Percentiles rank a stretch among this genome's conserved stretches.
Conservation (phyloP, 1,140 invertebrate species). For the Orchestia grillus region DNA sequence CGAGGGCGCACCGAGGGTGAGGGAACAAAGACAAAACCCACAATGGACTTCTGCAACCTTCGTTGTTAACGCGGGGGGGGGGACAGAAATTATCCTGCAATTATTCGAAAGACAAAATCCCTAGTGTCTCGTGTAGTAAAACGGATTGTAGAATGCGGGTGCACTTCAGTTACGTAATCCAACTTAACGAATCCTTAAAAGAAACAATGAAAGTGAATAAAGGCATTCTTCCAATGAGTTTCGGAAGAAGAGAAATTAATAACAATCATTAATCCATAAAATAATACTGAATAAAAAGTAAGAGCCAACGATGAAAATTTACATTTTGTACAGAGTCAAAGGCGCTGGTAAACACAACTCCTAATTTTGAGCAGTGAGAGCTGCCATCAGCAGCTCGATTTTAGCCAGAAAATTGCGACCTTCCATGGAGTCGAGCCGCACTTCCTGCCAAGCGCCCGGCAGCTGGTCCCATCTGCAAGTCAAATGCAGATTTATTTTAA, state of each 20-base stretch:
- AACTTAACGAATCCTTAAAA: not conserved
- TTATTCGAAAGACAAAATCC: not conserved
- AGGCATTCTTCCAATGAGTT: not conserved
- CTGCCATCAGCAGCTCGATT: constrained; percentile 96
- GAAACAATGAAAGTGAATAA: not conserved
- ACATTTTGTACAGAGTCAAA: not conserved
- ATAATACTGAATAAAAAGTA: not conserved
- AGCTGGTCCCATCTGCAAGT: constrained; percentile 87
- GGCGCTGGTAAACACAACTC: not conserved
- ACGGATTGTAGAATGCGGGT: not conserved
- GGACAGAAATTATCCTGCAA: not conserved
- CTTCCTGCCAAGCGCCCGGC: constrained; percentile 84
- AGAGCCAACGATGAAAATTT: not conserved
- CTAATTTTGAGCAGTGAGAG: constrained; percentile 76
- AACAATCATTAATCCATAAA: not conserved
- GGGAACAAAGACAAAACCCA: too few relatives aligned
- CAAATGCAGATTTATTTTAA: not conserved
- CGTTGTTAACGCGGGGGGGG: too few relatives aligned
- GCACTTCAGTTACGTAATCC: not conserved
- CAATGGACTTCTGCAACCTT: too few relatives aligned
- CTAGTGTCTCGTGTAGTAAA: not conserved
- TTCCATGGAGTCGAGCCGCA: constrained; percentile 93
- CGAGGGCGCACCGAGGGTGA: too few relatives aligned
- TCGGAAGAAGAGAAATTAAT: not conserved
- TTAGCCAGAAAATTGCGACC: constrained; percentile 97